Evolutionary conservation across 2,888 invertebrate genomes (phyloP), one percentile per base, ranked within the genome.

Genomic region (Coecobrya sp.): DNA sequence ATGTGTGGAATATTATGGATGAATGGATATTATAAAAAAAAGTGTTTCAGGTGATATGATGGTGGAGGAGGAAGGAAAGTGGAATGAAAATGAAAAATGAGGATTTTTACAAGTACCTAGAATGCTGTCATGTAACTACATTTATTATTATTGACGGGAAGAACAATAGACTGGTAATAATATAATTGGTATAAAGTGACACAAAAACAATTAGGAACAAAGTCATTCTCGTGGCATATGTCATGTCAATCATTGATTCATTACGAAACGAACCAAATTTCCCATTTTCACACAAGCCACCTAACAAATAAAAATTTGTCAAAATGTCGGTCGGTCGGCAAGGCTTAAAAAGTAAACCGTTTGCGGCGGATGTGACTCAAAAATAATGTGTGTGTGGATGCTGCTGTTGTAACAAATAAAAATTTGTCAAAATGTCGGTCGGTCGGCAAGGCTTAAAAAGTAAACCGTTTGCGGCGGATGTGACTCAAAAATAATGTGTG

Each of bases 381-480:
- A 36, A 36, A 36, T 7, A 49, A 10, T 49, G 49, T 49, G 49
- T 10, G 16, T 3, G 10, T 36, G 36, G n/a, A 16, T 49, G 49
- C 16, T 3, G 10, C n/a, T 2, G n/a, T 55, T 19, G 19, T n/a
- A n/a, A n/a, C n/a, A n/a, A n/a, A n/a, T n/a, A n/a, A n/a, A 36
- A 36, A 49, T 49, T 11, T 49, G 49, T 49, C 16, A 49, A n/a
- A n/a, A 3, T 49, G 49, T 49, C 49, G 49, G 49, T 16, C 49
- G 49, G 36, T 36, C 36, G 36, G 36, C 36, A 2, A 7, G 49
- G 49, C 49, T 49, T 4, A 36, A 59, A 87, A 88, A 88, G 88
- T 88, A 88, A 88, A 36, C 81, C 82, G 68, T n/a, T 42, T 36
- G 36, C 82, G 89, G 82, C 89, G 89, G 89, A 88, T 79, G 81